A percentile compares a stretch with the other conserved stretches of the same genome.
Conservation (phyloP, 2,113 vertebrate species). For the Pedionomus torquatus region DNA sequence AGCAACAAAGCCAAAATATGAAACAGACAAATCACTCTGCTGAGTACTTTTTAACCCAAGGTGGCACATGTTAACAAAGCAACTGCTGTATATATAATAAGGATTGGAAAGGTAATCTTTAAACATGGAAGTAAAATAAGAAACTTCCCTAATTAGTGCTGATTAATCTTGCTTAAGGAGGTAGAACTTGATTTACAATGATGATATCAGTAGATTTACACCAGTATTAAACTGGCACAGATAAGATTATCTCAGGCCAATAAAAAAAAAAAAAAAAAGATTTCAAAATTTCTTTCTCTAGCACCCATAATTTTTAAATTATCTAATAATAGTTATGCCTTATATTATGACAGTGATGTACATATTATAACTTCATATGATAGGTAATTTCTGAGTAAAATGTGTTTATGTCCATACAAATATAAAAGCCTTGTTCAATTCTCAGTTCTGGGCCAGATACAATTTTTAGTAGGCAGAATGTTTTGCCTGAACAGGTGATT, state of each 20-base stretch:
- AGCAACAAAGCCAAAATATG: conserved; percentile 74
- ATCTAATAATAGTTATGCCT: background rate
- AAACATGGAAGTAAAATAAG: conserved; percentile 53
- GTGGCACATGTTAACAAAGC: conserved; percentile 46
- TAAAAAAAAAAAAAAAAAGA: background rate
- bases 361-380: background rate
- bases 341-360: background rate
- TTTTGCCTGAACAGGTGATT: conserved; percentile 4
- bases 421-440: background rate
- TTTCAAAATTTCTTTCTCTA: background rate
- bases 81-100: conserved; percentile 21
- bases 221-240: background rate
- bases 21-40: conserved; percentile 72
- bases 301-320: background rate
- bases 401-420: conserved; percentile 12
- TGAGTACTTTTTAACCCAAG: conserved; percentile 63
- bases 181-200: background rate
- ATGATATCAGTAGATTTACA: conserved; percentile 1
- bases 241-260: background rate
- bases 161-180: conserved; percentile 44
- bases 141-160: conserved; percentile 69
- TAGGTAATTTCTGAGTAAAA: background rate
- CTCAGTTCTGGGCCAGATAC: background rate
- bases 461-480: background rate
- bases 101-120: conserved; percentile 58